These are phyloP conservation scores for Ephestia elutella DNA, from an alignment of 1,140 invertebrate genomes.

Conservation along the genomic window DNA sequence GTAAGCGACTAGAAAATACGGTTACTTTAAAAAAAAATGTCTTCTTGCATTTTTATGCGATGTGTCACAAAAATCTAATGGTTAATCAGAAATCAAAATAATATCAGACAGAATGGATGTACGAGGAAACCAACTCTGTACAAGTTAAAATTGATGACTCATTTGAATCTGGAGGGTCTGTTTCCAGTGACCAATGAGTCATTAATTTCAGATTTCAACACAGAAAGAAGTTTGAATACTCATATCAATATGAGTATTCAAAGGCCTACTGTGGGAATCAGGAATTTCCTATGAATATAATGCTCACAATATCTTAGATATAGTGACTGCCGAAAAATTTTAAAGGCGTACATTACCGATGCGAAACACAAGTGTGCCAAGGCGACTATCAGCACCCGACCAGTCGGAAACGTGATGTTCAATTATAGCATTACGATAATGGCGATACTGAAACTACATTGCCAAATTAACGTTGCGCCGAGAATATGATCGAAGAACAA, in stretches of 20 bases:
- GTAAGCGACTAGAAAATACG: no score
- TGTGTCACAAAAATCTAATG: no score
- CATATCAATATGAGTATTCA: no score
- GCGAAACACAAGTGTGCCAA: constrained; percentile 53
- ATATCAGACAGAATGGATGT: no score
- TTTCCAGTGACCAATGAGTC: neutral
- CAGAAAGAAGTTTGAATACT: no score
- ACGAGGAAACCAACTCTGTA: no score
- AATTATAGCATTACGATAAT: constrained; percentile 42
- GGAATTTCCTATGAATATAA: neutral
- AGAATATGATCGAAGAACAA: neutral
- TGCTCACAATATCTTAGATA: neutral
- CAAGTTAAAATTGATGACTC: neutral
- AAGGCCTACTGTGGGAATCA: no score
- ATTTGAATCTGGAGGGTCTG: no score
- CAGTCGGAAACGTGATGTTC: constrained; percentile 55
- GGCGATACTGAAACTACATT: constrained; percentile 17
- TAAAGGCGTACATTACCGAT: constrained; percentile 35
- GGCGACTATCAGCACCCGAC: constrained; percentile 38
- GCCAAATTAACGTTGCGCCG: constrained; percentile 26
- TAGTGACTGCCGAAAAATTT: constrained; percentile 1
- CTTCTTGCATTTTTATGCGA: no score
- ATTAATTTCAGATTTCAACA: neutral
- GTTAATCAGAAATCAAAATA: no score
- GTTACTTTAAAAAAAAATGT: no score